Percentiles rank a stretch among this genome's conserved stretches.
phyloP scores from a whole-genome alignment of 2,113 vertebrate genomes.

The Macroglossus sobrinus region DNA sequence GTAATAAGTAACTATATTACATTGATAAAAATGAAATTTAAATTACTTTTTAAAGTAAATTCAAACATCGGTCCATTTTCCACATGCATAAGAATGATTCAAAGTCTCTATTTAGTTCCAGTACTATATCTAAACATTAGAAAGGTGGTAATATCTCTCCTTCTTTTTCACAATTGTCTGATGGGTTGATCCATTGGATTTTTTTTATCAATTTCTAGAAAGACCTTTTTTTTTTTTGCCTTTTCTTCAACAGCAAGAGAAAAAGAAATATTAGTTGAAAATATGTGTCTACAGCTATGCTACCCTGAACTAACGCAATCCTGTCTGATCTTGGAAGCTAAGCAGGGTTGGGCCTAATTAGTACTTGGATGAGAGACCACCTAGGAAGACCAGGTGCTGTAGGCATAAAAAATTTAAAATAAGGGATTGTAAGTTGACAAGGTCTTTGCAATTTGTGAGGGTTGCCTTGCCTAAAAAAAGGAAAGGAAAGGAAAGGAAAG shows the following conservation, averaged over 20 bases:
- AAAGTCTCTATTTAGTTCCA: neutral
- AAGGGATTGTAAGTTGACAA: no score
- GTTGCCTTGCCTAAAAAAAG: no score
- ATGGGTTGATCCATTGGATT: neutral
- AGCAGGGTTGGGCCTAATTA: no score
- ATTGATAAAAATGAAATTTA: neutral
- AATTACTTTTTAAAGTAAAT: neutral
- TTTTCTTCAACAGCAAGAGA: neutral
- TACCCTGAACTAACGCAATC: no score
- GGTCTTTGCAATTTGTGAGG: no score
- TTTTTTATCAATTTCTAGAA: neutral
- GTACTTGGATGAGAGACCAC: no score
- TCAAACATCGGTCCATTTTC: neutral
- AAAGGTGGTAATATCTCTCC: neutral
- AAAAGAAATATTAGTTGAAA: neutral
- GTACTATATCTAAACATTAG: neutral
- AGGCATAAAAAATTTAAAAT: no score
- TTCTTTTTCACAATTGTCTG: neutral
- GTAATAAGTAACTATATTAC: neutral
- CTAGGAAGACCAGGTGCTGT: no score
- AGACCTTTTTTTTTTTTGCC: neutral
- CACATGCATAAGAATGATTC: neutral
- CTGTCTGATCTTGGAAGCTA: no score
- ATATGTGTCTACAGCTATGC: neutral
- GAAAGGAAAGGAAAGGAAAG: no score